These are phyloP conservation scores for Archips xylosteana DNA, from an alignment of 2,888 invertebrate species.

Conservation along the genomic window DNA sequence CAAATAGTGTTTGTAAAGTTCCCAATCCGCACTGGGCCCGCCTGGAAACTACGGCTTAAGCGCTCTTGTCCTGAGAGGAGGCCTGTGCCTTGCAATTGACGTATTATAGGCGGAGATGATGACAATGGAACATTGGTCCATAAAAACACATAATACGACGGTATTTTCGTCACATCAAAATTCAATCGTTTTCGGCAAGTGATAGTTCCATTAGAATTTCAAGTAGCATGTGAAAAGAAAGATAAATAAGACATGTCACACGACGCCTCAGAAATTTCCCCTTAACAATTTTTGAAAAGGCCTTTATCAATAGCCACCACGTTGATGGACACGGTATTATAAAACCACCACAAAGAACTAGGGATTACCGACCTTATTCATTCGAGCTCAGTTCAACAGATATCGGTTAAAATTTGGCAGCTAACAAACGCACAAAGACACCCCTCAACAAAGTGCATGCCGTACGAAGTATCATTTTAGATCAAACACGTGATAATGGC, in stretches of 20 bases:
- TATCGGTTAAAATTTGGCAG: slow-evolving; percentile 57
- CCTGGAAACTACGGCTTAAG: no score
- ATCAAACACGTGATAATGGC: slow-evolving; percentile 85
- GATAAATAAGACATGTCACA: slow-evolving; percentile 44
- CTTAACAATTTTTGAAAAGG: slow-evolving; percentile 43
- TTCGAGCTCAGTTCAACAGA: slow-evolving; percentile 53
- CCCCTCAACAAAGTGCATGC: slow-evolving; percentile 63
- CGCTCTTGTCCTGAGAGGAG: no score
- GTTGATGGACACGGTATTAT: slow-evolving; percentile 49
- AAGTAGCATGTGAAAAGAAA: slow-evolving; percentile 41
- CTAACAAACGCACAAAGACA: slow-evolving; percentile 57
- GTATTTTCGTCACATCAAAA: slow-evolving; percentile 26
- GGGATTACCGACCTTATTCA: slow-evolving; percentile 56
- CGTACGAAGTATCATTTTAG: slow-evolving; percentile 83
- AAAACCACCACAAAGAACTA: slow-evolving; percentile 50
- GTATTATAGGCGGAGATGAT: no score
- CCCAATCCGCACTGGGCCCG: no score
- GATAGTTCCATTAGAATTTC: slow-evolving; percentile 39
- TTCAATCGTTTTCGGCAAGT: slow-evolving; percentile 25
- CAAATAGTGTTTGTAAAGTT: no score
- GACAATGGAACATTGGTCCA: no score
- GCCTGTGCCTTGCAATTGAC: no score
- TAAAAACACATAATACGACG: no score
- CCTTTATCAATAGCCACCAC: slow-evolving; percentile 45
- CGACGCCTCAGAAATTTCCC: slow-evolving; percentile 41